Evolutionary conservation across 2,113 vertebrate species (phyloP).

Genomic region (Mugil cephalus): DNA sequence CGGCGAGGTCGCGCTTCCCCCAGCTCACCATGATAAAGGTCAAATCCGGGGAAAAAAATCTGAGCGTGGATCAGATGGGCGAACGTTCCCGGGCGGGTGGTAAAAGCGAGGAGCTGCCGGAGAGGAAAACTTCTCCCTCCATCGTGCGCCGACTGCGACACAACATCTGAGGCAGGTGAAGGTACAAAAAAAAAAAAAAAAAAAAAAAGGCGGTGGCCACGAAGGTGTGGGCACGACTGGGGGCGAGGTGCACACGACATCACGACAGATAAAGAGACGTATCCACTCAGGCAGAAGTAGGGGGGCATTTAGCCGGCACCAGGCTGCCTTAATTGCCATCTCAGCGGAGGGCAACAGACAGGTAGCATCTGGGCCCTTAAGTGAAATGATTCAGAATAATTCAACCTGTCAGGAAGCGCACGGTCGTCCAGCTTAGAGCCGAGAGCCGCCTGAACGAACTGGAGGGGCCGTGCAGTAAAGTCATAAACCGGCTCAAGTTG

Average conservation of each 20-base stretch:
- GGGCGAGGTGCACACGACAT: conserved; percentile 61
- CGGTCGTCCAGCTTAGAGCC: conserved; percentile 34
- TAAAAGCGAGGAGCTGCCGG: background rate
- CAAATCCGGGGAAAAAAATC: background rate
- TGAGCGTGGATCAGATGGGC: too few species aligned
- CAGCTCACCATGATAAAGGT: conserved; percentile 4
- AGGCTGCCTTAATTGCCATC: conserved; percentile 71
- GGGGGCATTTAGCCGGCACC: conserved; percentile 75
- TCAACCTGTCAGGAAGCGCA: conserved; percentile 71
- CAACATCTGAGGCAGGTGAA: background rate
- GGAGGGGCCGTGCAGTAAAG: conserved; percentile 65
- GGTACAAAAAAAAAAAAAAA: background rate
- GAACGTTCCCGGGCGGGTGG: too few species aligned
- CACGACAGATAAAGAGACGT: conserved; percentile 67
- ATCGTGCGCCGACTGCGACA: background rate
- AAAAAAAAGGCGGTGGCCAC: conserved; percentile 42
- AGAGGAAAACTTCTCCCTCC: background rate
- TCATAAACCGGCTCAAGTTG: conserved; percentile 70
- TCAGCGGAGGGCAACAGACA: conserved; percentile 59
- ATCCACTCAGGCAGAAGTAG: conserved; percentile 68
- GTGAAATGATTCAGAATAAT: conserved; percentile 89
- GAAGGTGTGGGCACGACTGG: conserved; percentile 36
- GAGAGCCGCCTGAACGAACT: conserved; percentile 49
- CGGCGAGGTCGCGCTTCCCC: background rate
- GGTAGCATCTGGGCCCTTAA: conserved; percentile 77